Conservation (phyloP, 37 sponge, comb jelly and placozoan species). For the Crambe crambe region DNA sequence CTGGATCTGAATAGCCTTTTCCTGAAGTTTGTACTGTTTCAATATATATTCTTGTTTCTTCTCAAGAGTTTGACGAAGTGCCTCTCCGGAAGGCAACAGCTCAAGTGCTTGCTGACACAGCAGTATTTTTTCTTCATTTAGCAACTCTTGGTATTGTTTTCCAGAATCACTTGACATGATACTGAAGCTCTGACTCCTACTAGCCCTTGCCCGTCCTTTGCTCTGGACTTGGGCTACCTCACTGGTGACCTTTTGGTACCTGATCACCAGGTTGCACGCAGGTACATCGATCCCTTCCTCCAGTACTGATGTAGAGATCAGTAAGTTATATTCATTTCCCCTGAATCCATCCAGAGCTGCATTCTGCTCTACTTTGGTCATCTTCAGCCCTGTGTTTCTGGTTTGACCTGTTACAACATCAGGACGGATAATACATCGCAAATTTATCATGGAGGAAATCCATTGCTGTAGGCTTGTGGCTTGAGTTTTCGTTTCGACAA, state of each 20-base stretch:
- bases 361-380: constrained; percentile 57
- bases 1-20: background rate
- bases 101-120: constrained; percentile 12
- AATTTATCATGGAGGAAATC: constrained; percentile 7
- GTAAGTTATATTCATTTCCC: constrained; percentile 41
- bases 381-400: constrained; percentile 19
- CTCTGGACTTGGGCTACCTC: constrained; percentile 72
- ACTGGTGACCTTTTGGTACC: constrained; percentile 63
- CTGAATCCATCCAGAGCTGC: constrained; percentile 46
- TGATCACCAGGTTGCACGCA: constrained; percentile 72
- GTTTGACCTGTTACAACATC: constrained; percentile 6
- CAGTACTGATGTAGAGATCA: constrained; percentile 71
- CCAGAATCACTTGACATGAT: constrained; percentile 37
- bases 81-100: background rate
- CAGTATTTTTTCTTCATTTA: constrained; percentile 40
- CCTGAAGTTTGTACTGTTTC: background rate
- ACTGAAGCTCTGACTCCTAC: constrained; percentile 39
- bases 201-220: constrained; percentile 67
- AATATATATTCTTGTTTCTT: constrained; percentile 27
- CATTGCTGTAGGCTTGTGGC: constrained; percentile 7
- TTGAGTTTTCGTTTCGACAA: constrained; percentile 39
- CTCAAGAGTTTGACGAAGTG: background rate
- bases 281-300: constrained; percentile 81
- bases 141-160: constrained; percentile 24
- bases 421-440: background rate